A percentile compares a stretch with the other conserved stretches of the same genome.
These are phyloP conservation scores for Liopterus haemorrhoidalis DNA, from an alignment of 2,888 invertebrate genomes.

Conservation along the genomic window DNA sequence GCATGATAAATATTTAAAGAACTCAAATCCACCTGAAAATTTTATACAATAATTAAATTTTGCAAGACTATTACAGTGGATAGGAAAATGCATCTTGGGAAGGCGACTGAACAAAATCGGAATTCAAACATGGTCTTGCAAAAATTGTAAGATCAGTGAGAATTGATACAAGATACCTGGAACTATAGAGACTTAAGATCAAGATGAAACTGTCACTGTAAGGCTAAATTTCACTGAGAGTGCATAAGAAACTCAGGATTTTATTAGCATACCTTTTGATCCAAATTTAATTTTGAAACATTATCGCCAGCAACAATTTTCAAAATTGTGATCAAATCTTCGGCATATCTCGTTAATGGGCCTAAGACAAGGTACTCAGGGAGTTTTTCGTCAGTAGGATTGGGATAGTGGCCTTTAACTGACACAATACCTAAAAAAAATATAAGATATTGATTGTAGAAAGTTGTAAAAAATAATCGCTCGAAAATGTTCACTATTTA, in stretches of 20 bases:
- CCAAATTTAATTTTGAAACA: constrained; percentile 45
- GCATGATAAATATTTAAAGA: constrained; percentile 48
- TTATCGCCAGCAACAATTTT: constrained; percentile 54
- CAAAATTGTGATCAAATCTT: constrained; percentile 65
- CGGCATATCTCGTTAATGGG: constrained; percentile 73
- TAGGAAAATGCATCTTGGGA: no score
- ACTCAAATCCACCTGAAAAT: constrained; percentile 34
- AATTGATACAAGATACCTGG: no score
- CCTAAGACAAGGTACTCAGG: constrained; percentile 54
- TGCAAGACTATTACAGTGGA: no score
- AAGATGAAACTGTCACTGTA: background rate
- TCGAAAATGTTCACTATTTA: no score
- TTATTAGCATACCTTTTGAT: constrained; percentile 51
- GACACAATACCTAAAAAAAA: constrained; percentile 49
- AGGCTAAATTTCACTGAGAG: background rate
- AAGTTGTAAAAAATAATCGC: no score
- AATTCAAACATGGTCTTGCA: no score
- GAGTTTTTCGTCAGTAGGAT: constrained; percentile 48
- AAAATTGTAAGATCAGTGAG: no score
- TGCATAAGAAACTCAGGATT: no score
- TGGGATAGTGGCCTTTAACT: constrained; percentile 57
- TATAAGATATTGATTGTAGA: constrained; percentile 4
- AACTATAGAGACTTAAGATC: no score
- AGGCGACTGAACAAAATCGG: no score
- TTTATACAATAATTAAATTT: no score